phyloP scores from a whole-genome alignment of 2,888 invertebrate species.

The Himalopsyche tibetana region DNA sequence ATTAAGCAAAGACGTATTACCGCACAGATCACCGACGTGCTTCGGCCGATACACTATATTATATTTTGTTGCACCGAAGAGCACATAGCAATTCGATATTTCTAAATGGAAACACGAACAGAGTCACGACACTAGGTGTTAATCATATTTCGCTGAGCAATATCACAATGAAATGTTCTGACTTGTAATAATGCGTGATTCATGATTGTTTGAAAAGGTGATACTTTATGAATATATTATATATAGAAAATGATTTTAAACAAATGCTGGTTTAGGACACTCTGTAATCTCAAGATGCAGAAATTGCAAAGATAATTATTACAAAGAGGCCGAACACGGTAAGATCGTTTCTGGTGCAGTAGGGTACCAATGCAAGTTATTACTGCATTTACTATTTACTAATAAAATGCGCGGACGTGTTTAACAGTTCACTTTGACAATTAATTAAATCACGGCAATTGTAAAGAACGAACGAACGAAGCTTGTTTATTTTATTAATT shows the following conservation, averaged over 20 bases:
- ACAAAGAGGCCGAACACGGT: not conserved
- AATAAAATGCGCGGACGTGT: slow-evolving; percentile 8
- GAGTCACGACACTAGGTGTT: slow-evolving; percentile 38
- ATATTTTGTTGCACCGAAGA: not conserved
- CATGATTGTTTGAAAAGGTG: slow-evolving; percentile 35
- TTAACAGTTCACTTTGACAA: slow-evolving; percentile 13
- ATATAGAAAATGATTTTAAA: not conserved
- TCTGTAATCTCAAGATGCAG: not conserved
- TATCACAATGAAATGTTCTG: not conserved
- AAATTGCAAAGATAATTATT: not conserved
- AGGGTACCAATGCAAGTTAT: not conserved
- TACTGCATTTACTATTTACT: slow-evolving; percentile 38
- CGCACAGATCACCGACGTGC: slow-evolving; percentile 48
- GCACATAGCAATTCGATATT: slow-evolving; percentile 35
- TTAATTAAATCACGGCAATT: not conserved
- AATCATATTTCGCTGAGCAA: not conserved
- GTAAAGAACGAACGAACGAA: not conserved
- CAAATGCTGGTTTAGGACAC: not conserved
- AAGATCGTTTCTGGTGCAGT: slow-evolving; percentile 19
- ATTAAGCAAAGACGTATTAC: slow-evolving; percentile 58
- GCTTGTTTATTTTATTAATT: slow-evolving; percentile 39
- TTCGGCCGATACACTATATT: not conserved
- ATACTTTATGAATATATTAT: slow-evolving; percentile 3
- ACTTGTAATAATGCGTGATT: slow-evolving; percentile 24
- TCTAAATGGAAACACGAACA: slow-evolving; percentile 20